Base-by-base conservation (phyloP, 2,113 vertebrate species). In the Sinocyclocheilus grahami region DNA sequence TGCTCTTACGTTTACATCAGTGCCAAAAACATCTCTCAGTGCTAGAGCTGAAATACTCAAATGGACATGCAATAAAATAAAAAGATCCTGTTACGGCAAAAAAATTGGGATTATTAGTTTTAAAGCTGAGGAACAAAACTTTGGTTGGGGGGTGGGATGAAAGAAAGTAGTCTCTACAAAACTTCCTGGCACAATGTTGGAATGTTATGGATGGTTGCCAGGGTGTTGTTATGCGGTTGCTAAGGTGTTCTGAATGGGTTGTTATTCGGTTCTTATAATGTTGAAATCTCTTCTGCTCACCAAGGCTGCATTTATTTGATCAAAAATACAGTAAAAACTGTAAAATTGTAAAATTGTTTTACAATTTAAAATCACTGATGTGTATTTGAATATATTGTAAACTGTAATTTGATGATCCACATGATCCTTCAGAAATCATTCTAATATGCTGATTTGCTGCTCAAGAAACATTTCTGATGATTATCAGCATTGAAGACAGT, bases 21-120 rank as follows among this genome's bases (percentile, higher is more conserved):
- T 58, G 24, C 81, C 63, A 78, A 48, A 82, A 74, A 75, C 78
- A 82, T 86, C 83, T 81, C 58, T 84, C 78, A 82, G 48, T 14
- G 20, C 37, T 78, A 76, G 39, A 76, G 33, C 55, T 76, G 39
- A 69, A 53, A 62, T 27, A 48, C 10, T 37, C 51, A 78, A 83
- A 51, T 67, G 33, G 78, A 39, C 30, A 67, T 12, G 39, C 16
- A 80, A 83, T 60, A 48, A 83, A 82, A 27, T 33, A 18, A 51
- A 82, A 82, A 12, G 60, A 81, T 81, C 37, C 8, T 27, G 78
- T 81, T 55, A 55, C 24, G 7, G 27, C 51, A 51, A 51, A 51
- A 55, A 33, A 27, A 27, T 9, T 2, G 14, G 12, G 14, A 55
- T 33, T 78, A 76, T 82, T 78, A 76, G 39, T 46, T 75, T 65